Evolutionary conservation across 2,797 vertebrate species (phyloP).

Genomic region (Gobionotothen gibberifrons): DNA sequence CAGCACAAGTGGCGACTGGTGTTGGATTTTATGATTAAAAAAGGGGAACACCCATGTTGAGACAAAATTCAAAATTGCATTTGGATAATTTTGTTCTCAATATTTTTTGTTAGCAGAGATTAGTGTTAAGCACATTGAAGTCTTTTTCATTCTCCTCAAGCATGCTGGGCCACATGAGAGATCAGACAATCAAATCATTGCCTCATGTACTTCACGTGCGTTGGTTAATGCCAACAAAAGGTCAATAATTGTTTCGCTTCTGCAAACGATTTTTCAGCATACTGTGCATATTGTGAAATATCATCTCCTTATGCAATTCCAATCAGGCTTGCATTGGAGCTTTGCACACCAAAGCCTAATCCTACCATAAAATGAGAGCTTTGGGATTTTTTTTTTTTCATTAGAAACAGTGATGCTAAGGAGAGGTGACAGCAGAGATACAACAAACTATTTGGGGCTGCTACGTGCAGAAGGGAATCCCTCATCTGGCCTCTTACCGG

Average conservation of each 20-base stretch:
- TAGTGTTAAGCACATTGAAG: conserved; percentile 47
- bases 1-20: not conserved
- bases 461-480: conserved; percentile 1
- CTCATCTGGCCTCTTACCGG: conserved; percentile 7
- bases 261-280: conserved; percentile 58
- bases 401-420: conserved; percentile 62
- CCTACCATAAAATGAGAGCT: conserved; percentile 74
- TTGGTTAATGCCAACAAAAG: conserved; percentile 40
- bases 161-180: conserved; percentile 17
- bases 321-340: conserved; percentile 67
- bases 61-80: conserved; percentile 22
- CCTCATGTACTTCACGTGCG: conserved; percentile 30
- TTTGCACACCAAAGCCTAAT: conserved; percentile 79
- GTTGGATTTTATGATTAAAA: not conserved
- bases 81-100: conserved; percentile 24
- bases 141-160: conserved; percentile 10
- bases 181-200: conserved; percentile 48
- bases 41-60: not conserved
- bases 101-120: conserved; percentile 49
- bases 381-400: conserved; percentile 73
- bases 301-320: conserved; percentile 78
- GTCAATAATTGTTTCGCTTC: conserved; percentile 61
- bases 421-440: conserved; percentile 55
- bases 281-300: conserved; percentile 69
- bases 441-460: conserved; percentile 26